Conservation (phyloP, 2,113 vertebrate species). For the Cariama cristata region DNA sequence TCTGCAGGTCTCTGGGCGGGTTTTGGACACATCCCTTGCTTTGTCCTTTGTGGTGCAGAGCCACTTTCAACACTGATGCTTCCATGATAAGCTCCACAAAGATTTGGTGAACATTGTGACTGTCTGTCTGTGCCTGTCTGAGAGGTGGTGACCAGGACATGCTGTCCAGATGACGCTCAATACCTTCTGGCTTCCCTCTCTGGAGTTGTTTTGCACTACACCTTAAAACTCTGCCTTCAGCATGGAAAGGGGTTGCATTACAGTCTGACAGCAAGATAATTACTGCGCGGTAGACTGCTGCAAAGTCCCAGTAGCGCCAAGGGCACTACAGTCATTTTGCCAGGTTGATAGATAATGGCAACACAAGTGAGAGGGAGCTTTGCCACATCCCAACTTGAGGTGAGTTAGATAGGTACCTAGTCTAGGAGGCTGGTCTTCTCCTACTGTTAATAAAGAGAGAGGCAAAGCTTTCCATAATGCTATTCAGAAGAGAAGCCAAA, state of each 20-base stretch:
- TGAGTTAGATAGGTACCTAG: not conserved
- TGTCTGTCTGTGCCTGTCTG: not conserved
- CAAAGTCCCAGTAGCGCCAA: not conserved
- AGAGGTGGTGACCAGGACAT: not conserved
- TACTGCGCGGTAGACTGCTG: not conserved
- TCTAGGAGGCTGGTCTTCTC: not conserved
- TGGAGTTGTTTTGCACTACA: not conserved
- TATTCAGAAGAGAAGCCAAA: not conserved
- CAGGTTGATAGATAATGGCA: not conserved
- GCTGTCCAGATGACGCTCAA: not conserved
- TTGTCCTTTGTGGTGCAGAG: not conserved
- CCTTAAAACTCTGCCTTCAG: not conserved
- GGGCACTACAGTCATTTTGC: not conserved
- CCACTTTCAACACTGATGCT: not conserved
- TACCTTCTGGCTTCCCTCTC: not conserved
- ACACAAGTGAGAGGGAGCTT: not conserved
- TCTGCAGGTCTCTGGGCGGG: not conserved
- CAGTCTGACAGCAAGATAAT: not conserved
- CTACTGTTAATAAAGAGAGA: not conserved
- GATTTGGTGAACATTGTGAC: not conserved
- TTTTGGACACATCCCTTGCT: not conserved
- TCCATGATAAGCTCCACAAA: not conserved
- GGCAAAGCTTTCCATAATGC: not conserved
- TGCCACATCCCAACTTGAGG: not conserved
- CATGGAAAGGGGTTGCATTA: not conserved